Percentiles rank a stretch among this genome's conserved stretches.
phyloP scores from a whole-genome alignment of 2,888 invertebrate genomes.

The Stenolophus ochropezus region DNA sequence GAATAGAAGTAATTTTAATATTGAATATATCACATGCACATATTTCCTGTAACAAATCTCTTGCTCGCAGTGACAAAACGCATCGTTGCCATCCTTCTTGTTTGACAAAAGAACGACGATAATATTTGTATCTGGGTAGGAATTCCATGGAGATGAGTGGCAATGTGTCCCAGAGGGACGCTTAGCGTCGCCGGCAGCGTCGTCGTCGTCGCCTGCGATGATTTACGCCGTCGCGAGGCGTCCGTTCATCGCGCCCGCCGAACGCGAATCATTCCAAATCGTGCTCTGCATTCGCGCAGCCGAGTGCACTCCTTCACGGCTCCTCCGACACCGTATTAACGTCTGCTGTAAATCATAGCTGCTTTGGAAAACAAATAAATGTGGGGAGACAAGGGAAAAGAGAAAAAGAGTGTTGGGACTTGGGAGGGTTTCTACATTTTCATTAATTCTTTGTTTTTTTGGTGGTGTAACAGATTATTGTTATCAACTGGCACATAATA shows the following conservation, averaged over 20 bases:
- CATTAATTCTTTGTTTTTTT: too few species aligned
- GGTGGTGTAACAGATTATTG: too few species aligned
- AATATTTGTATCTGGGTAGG: constrained; percentile 47
- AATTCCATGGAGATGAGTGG: constrained; percentile 60
- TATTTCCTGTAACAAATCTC: not conserved
- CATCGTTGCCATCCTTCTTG: constrained; percentile 17
- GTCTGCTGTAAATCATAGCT: constrained; percentile 34
- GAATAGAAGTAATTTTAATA: too few species aligned
- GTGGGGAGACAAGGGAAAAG: not conserved
- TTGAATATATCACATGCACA: too few species aligned
- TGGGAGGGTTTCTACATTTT: too few species aligned
- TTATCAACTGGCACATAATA: too few species aligned
- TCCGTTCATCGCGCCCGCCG: not conserved
- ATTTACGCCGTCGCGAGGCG: constrained; percentile 27
- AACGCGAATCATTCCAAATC: constrained; percentile 54
- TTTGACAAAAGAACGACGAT: constrained; percentile 22
- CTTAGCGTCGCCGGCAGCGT: constrained; percentile 66
- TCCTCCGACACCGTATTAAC: constrained; percentile 48
- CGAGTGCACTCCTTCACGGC: constrained; percentile 9
- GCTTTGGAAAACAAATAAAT: constrained; percentile 23
- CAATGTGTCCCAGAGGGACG: constrained; percentile 68
- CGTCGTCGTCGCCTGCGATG: constrained; percentile 11
- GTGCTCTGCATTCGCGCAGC: constrained; percentile 46
- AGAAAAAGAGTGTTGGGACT: too few species aligned
- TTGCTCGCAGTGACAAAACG: constrained; percentile 36